These are phyloP conservation scores for Keiferia lycopersicella DNA, from an alignment of 2,888 invertebrate species.

Conservation along the genomic window DNA sequence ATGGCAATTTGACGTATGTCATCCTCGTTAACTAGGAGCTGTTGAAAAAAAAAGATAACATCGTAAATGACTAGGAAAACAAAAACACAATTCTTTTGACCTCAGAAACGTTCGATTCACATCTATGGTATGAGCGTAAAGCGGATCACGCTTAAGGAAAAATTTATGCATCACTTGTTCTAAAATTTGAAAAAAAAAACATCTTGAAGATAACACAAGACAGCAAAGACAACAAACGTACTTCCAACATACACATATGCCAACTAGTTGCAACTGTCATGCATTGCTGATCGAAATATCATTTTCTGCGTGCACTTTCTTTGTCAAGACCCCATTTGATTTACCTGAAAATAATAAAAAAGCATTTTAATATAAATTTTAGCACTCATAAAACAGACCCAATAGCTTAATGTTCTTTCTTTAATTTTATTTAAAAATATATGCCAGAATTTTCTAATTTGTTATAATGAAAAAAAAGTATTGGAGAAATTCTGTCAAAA, in stretches of 20 bases:
- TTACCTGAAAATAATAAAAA: too few relatives aligned
- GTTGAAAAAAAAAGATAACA: constrained; percentile 11
- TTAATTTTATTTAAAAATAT: not conserved
- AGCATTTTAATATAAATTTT: too few relatives aligned
- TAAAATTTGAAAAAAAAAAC: not conserved
- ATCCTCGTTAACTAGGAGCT: constrained; percentile 16
- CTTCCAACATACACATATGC: too few relatives aligned
- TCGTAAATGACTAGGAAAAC: constrained; percentile 1
- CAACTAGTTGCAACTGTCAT: too few relatives aligned
- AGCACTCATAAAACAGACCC: too few relatives aligned
- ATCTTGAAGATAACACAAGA: not conserved
- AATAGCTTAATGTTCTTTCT: not conserved
- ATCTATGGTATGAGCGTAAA: constrained; percentile 1
- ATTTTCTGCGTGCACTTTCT: too few relatives aligned
- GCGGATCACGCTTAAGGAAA: not conserved
- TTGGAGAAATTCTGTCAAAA: not conserved
- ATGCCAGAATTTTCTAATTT: not conserved
- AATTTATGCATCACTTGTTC: not conserved
- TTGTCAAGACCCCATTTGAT: too few relatives aligned
- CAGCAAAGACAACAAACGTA: not conserved
- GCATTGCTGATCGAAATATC: too few relatives aligned
- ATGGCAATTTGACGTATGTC: constrained; percentile 16
- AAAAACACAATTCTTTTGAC: constrained; percentile 5
- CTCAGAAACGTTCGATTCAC: not conserved
- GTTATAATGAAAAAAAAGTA: not conserved